Base-by-base conservation (phyloP, 2,797 vertebrate species). In the Hypotaenidia okinawae region DNA sequence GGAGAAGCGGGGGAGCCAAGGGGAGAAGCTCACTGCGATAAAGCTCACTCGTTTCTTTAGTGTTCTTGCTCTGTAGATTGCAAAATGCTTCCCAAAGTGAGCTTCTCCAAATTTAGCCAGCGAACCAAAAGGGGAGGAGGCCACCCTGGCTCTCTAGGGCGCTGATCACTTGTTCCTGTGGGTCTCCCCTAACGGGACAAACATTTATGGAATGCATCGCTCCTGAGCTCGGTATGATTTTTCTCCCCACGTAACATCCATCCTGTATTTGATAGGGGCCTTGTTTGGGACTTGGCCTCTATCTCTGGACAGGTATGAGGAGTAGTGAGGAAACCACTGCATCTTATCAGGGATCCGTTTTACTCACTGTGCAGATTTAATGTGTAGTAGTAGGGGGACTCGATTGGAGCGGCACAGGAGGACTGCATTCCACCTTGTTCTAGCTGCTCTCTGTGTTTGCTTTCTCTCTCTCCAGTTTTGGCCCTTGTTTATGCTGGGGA, bases 391-490 rank as follows among this genome's bases (percentile, higher is more conserved):
- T 27, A 72, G 16, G 16, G 18, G 47, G 10, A 57, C 27, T 45
- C 1, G 0, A 6, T 2, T 69, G 33, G 33, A 64, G 28, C 24
- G 22, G 49, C 2, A 1, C 68, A 27, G 47, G 23, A 67, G 33
- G 57, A 37, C 19, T 68, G 39, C 51, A 21, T 22, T 80, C 58
- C 37, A 67, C 18, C n/a, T 76, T 61, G 11, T 52, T 54, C 47
- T 32, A n/a, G n/a, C 59, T 61, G 51, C 74, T 43, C 9, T 43
- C 66, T 49, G 37, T 23, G 14, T 16, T 11, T 52, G 12, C 58
- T 43, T 55, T 58, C 49, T 59, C 15, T 43, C 13, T 21, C 24
- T 47, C 13, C 9, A 1, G 2, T 73, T 69, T 54, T 66, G 51
- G 21, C n/a, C 23, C 12, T 80, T 39, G 23, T 13, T 84, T 84